Evolutionary conservation across 1,140 invertebrate genomes (phyloP).

Genomic region (Zaprionus taronus): DNA sequence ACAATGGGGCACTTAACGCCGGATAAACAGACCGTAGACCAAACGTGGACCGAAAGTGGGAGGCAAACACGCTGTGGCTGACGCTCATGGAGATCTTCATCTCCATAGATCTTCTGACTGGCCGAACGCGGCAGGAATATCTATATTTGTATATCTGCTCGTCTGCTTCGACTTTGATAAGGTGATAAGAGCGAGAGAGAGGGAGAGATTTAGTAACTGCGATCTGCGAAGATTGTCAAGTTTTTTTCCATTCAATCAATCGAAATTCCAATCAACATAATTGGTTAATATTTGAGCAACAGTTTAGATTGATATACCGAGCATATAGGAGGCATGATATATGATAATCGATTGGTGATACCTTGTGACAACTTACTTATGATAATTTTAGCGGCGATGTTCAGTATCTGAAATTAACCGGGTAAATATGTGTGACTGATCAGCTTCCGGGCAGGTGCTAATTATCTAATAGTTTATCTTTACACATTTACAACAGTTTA

Average conservation of each 20-base stretch:
- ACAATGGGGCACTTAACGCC: slow-evolving; percentile 79
- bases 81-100: neutral
- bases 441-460: slow-evolving; percentile 39
- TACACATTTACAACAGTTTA: neutral
- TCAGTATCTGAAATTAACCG: neutral
- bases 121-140: neutral
- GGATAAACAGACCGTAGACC: slow-evolving; percentile 20
- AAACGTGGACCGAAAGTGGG: neutral
- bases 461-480: slow-evolving; percentile 18
- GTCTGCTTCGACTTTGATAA: slow-evolving; percentile 17
- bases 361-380: slow-evolving; percentile 7
- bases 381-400: slow-evolving; percentile 4
- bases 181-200: neutral
- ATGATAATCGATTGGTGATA: slow-evolving; percentile 32
- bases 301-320: slow-evolving; percentile 10
- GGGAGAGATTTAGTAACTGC: neutral
- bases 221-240: slow-evolving; percentile 9
- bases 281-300: slow-evolving; percentile 12
- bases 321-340: slow-evolving; percentile 12
- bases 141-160: neutral
- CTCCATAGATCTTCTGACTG: neutral
- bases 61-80: neutral
- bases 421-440: neutral
- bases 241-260: slow-evolving; percentile 20
- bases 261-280: slow-evolving; percentile 9